These are phyloP conservation scores for Platyscapa corneri DNA, from an alignment of 1,140 invertebrate genomes.

Conservation along the genomic window DNA sequence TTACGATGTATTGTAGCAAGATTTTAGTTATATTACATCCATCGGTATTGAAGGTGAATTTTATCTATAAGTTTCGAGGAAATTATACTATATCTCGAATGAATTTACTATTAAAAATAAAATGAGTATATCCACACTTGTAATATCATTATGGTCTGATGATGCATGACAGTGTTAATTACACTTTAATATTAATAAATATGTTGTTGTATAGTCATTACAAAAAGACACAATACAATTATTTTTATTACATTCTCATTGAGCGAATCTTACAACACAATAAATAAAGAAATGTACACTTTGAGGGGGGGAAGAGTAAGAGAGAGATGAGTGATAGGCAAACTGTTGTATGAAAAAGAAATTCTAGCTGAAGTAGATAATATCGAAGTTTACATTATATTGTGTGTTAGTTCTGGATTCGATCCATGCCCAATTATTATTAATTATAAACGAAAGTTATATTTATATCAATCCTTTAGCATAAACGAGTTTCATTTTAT, in stretches of 20 bases:
- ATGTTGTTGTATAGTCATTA: slow-evolving; percentile 65
- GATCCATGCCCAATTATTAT: slow-evolving; percentile 61
- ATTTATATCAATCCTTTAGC: slow-evolving; percentile 71
- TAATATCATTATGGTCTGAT: slow-evolving; percentile 57
- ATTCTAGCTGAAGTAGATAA: slow-evolving; percentile 46
- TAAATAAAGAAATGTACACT: slow-evolving; percentile 30
- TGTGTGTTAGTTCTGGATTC: slow-evolving; percentile 56
- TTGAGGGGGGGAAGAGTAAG: neutral
- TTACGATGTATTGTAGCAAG: neutral
- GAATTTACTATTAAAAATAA: slow-evolving; percentile 13
- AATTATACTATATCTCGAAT: too few relatives aligned
- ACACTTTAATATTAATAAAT: slow-evolving; percentile 64
- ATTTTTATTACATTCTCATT: slow-evolving; percentile 61
- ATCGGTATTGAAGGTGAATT: slow-evolving; percentile 41
- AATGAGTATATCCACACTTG: neutral
- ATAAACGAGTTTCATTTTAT: slow-evolving; percentile 70
- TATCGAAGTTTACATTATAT: slow-evolving; percentile 44
- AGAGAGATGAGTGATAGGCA: slow-evolving; percentile 34
- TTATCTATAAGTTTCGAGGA: too few relatives aligned
- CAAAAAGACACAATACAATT: slow-evolving; percentile 60
- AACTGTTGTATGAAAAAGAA: slow-evolving; percentile 41
- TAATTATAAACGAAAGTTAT: slow-evolving; percentile 70
- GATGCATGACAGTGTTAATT: slow-evolving; percentile 59
- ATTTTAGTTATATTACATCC: slow-evolving; percentile 32
- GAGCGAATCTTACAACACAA: slow-evolving; percentile 37